Base-by-base conservation (phyloP, 92 coral and sea anemone genomes). In the Porites lobata region DNA sequence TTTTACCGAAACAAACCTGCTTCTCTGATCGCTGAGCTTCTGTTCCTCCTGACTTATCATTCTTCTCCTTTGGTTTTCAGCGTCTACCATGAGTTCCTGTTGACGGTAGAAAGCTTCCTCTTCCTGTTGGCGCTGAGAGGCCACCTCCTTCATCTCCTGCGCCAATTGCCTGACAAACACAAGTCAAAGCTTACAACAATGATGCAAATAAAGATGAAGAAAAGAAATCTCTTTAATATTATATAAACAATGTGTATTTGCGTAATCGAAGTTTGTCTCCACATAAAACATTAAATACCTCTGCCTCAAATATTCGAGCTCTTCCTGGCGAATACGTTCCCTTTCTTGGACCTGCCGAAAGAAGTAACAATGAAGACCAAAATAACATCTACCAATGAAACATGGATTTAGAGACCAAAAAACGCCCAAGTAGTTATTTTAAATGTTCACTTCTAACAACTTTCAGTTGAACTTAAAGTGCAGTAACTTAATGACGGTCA, bases 61-160 rank as follows among this genome's bases (percentile, higher is more conserved):
- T 77, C 88, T 85, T 38, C 99, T 85, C 82, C 99, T 76, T 85
- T 96, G 96, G 58, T 94, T 84, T 82, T 97, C 99, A n/a, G 99
- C 99, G 56, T 95, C 98, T 47, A 97, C 26, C 99, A 97, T 95
- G 62, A 97, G 86, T 14, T 97, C 98, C 87, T 97, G 99, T 69
- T 95, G 98, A 32, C 99, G 94, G 85, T 97, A 97, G 67, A 97
- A 97, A 17, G 99, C 99, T 54, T 96, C 96, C 76, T 95, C 99
- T 69, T 94, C 96, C 73, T 92, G 92, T 65, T 94, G 94, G 7
- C 99, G 89, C 91, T 97, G 95, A 38, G 89, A 87, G 1, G 97
- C 91, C 75, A 95, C 97, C 29, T 95, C 94, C 63, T 97, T 97
- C 93, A 97, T 90, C 92, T 97, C 99, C 71, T 90, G 95, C 11